Conservation (phyloP, 2,113 vertebrate genomes). For the Oxyura jamaicensis region DNA sequence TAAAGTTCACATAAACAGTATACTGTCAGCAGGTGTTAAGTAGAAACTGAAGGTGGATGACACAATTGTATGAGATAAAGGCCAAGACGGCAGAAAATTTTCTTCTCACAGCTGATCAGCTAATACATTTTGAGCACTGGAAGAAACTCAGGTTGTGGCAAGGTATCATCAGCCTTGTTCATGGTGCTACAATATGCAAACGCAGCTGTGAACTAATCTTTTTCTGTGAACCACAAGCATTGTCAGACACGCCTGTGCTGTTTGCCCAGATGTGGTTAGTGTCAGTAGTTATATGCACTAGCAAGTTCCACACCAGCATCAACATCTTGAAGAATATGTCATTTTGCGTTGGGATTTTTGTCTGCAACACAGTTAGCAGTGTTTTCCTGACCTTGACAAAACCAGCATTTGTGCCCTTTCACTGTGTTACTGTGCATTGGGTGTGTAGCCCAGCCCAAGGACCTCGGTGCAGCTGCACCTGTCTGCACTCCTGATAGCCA, state of each 20-base stretch:
- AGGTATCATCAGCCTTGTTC: background rate
- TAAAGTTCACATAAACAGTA: background rate
- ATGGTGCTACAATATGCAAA: background rate
- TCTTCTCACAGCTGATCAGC: background rate
- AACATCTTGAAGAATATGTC: background rate
- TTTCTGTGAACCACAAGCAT: background rate
- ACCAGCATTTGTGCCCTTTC: background rate
- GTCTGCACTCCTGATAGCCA: background rate
- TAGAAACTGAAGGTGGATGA: background rate
- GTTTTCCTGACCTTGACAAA: conserved; percentile 13
- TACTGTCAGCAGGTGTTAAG: background rate
- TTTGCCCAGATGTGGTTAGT: background rate
- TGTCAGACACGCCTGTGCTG: background rate
- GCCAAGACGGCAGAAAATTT: background rate
- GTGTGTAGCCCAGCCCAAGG: background rate
- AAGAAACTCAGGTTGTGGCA: background rate
- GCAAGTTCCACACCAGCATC: background rate
- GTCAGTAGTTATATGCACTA: background rate
- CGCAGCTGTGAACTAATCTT: background rate
- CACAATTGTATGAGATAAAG: background rate
- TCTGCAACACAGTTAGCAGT: background rate
- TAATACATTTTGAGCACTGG: background rate
- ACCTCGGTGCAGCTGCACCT: background rate
- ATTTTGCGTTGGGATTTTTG: conserved; percentile 20
- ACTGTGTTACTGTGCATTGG: background rate